These are phyloP conservation scores for Cardinalis cardinalis DNA, from an alignment of 2,113 vertebrate genomes.

Conservation along the genomic window DNA sequence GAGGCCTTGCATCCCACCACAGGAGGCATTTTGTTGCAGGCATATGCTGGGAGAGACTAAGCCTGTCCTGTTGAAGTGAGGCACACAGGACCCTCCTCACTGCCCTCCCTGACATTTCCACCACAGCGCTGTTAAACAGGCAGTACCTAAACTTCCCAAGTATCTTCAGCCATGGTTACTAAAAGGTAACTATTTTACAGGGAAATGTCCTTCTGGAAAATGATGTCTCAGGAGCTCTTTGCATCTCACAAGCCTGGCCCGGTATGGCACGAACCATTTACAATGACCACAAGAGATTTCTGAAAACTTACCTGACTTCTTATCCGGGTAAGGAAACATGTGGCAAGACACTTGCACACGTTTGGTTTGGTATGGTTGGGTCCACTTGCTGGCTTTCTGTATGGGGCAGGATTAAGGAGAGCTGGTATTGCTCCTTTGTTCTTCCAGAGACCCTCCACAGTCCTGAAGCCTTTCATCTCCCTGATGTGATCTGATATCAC, in stretches of 20 bases:
- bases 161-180: background rate
- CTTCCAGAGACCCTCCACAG: background rate
- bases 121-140: background rate
- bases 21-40: background rate
- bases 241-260: constrained; percentile 80
- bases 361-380: background rate
- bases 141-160: background rate
- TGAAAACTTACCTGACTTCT: constrained; percentile 76
- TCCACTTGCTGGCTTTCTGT: background rate
- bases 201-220: constrained; percentile 69
- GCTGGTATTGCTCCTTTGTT: background rate
- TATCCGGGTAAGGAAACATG: constrained; percentile 63
- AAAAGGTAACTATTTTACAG: constrained; percentile 39
- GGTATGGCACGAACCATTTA: constrained; percentile 81
- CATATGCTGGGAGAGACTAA: background rate
- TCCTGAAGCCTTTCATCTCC: background rate
- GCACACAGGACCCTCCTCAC: background rate
- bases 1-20: background rate
- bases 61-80: background rate
- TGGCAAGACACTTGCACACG: background rate
- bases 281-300: constrained; percentile 76
- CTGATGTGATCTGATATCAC: background rate
- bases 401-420: background rate
- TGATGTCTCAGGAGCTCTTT: constrained; percentile 75
- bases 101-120: background rate